Percentiles rank a stretch among this genome's conserved stretches.
Conservation (phyloP, 2,113 vertebrate species). For the Morone chrysops region DNA sequence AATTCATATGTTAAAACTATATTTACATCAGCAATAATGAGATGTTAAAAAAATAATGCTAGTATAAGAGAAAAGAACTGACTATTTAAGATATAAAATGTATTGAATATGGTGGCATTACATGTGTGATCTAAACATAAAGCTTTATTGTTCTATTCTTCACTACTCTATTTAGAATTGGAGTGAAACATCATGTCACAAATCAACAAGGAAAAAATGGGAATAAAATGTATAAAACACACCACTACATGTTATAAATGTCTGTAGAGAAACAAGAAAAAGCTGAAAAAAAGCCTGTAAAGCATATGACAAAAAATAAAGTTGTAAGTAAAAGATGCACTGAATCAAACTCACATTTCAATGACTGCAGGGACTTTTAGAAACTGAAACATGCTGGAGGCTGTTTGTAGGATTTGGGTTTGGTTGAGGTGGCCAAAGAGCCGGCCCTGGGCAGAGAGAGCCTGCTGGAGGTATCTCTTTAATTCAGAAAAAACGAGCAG, state of each 20-base stretch:
- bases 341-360: no score
- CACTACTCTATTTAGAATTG: background rate
- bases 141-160: background rate
- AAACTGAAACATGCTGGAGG: no score
- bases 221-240: background rate
- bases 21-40: background rate
- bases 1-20: no score
- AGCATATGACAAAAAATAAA: background rate
- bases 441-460: no score
- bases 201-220: background rate
- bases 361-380: no score
- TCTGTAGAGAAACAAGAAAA: background rate
- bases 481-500: no score
- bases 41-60: background rate
- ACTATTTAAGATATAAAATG: background rate
- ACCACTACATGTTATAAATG: background rate
- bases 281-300: background rate
- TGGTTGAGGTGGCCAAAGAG: no score
- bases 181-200: background rate
- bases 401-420: no score
- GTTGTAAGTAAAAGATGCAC: no score
- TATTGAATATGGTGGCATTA: background rate
- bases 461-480: no score
- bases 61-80: background rate
- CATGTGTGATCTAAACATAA: background rate